phyloP scores from a whole-genome alignment of 2,113 vertebrate genomes.

The Dipodomys ordii region DNA sequence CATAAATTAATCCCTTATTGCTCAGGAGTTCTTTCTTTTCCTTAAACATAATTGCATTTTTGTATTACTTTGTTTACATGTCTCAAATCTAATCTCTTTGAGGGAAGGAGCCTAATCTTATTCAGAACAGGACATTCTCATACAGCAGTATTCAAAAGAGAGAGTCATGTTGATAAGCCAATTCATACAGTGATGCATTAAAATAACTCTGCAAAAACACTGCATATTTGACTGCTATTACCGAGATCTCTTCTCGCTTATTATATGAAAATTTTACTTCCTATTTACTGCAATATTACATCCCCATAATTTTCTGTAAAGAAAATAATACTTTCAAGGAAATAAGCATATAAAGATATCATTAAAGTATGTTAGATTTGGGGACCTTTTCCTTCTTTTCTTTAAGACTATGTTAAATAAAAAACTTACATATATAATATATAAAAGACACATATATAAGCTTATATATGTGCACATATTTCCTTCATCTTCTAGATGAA shows the following conservation, averaged over 20 bases:
- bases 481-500: neutral
- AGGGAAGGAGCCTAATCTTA: neutral
- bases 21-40: neutral
- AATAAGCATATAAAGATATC: neutral
- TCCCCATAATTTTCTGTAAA: neutral
- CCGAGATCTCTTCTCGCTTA: neutral
- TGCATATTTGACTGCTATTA: neutral
- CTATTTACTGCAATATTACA: neutral
- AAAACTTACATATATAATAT: too few species aligned
- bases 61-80: slow-evolving; percentile 54
- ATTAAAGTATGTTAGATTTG: neutral
- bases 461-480: neutral
- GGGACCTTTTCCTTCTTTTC: neutral
- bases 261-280: neutral
- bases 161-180: neutral
- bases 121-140: slow-evolving; percentile 31
- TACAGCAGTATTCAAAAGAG: neutral
- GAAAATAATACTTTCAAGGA: neutral
- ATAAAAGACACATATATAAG: too few species aligned
- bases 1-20: slow-evolving; percentile 47
- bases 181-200: neutral
- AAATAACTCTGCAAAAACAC: neutral
- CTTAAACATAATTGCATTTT: slow-evolving; percentile 15
- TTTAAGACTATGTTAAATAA: too few species aligned
- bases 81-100: slow-evolving; percentile 35